A percentile compares a stretch with the other conserved stretches of the same genome.
phyloP scores from a whole-genome alignment of 2,797 vertebrate genomes.

The Borostomias antarcticus region DNA sequence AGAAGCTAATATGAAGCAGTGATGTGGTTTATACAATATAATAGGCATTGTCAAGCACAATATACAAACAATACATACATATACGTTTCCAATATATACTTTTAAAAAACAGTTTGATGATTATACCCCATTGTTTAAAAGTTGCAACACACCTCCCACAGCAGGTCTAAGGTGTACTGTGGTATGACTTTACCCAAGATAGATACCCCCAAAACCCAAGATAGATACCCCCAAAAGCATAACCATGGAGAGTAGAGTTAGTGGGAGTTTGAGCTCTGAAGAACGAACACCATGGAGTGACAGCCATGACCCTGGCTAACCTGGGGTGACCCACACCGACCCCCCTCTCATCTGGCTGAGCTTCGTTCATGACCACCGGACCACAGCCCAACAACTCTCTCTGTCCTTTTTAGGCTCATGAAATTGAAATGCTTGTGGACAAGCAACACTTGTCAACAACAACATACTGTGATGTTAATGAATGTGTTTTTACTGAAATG shows the following conservation, averaged over 20 bases:
- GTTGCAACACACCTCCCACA: constrained; percentile 39
- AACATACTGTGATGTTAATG: background rate
- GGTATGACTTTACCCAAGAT: constrained; percentile 45
- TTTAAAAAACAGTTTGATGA: constrained; percentile 21
- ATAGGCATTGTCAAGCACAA: constrained; percentile 24
- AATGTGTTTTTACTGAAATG: background rate
- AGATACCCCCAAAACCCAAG: constrained; percentile 24
- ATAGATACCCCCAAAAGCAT: background rate
- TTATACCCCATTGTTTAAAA: constrained; percentile 16
- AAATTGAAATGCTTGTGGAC: no score
- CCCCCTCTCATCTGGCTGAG: no score
- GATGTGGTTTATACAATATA: constrained; percentile 4
- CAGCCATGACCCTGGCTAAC: no score
- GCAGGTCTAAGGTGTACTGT: constrained; percentile 52
- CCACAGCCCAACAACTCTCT: no score
- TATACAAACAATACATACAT: constrained; percentile 30
- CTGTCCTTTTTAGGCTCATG: constrained; percentile 10
- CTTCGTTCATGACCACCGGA: constrained; percentile 4
- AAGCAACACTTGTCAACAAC: background rate
- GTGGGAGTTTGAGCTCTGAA: no score
- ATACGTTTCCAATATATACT: constrained; percentile 26
- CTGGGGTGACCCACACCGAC: no score
- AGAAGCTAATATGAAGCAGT: constrained; percentile 1
- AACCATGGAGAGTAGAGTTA: background rate
- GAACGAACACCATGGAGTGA: no score